phyloP scores from a whole-genome alignment of 2,113 vertebrate genomes.

The Pterophyllum scalare region DNA sequence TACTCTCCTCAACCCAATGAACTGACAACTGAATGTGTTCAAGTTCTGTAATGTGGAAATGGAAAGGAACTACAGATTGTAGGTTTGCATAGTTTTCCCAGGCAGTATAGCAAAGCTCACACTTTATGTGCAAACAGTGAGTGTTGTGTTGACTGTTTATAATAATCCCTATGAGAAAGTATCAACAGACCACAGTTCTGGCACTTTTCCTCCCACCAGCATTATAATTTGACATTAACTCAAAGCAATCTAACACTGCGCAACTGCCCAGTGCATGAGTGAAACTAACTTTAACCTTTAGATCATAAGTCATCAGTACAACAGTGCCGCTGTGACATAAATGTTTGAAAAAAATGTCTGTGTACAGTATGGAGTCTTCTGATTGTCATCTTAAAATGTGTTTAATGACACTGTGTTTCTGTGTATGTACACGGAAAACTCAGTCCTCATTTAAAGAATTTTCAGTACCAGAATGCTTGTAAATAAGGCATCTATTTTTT shows the following conservation, averaged over 20 bases:
- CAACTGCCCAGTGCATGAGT: not conserved
- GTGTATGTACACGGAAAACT: not conserved
- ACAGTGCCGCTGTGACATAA: not conserved
- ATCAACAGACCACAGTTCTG: not conserved
- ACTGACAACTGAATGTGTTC: constrained; percentile 57
- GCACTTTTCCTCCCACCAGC: not conserved
- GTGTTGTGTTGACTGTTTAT: not conserved
- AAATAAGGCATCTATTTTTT: constrained; percentile 25
- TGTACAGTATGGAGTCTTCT: not conserved
- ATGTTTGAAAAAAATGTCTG: not conserved
- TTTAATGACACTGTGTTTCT: not conserved
- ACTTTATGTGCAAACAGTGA: not conserved
- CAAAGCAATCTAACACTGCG: not conserved
- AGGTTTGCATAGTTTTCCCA: constrained; percentile 28
- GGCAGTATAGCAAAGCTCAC: constrained; percentile 14
- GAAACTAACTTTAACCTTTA: constrained; percentile 12
- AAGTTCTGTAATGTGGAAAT: constrained; percentile 23
- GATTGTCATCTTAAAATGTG: not conserved
- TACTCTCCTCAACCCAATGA: constrained; percentile 42
- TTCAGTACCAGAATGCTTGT: not conserved
- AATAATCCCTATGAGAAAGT: not conserved
- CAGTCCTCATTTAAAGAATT: not conserved
- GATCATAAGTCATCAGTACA: not conserved
- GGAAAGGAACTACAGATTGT: not conserved
- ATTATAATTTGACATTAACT: not conserved